These are phyloP conservation scores for Macaria liturata DNA, from an alignment of 2,888 invertebrate species.

Conservation along the genomic window DNA sequence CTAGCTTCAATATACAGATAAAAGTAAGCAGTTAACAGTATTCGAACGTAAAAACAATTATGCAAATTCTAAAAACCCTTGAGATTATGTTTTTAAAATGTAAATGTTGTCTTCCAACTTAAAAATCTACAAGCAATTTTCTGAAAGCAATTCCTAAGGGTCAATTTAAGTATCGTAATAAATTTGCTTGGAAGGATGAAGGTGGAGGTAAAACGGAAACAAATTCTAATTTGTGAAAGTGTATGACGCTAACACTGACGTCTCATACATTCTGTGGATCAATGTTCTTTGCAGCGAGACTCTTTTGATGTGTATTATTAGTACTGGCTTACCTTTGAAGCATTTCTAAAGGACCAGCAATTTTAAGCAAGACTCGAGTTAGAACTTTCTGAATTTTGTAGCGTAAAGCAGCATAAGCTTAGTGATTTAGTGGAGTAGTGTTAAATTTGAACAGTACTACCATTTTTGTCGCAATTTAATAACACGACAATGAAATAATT, in stretches of 20 bases:
- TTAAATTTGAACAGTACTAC: too few species aligned
- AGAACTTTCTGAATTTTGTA: too few species aligned
- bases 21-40: slow-evolving; percentile 5
- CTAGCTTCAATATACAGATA: too few species aligned
- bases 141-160: slow-evolving; percentile 15
- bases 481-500: too few species aligned
- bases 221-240: slow-evolving; percentile 32
- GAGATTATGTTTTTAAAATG: slow-evolving; percentile 19
- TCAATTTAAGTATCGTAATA: slow-evolving; percentile 20
- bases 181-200: slow-evolving; percentile 5
- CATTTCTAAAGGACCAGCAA: too few species aligned
- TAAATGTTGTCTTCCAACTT: slow-evolving; percentile 16
- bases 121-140: slow-evolving; percentile 18
- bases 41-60: slow-evolving; percentile 19
- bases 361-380: too few species aligned
- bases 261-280: slow-evolving; percentile 29
- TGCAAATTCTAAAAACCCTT: slow-evolving; percentile 11
- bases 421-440: too few species aligned
- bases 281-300: slow-evolving; percentile 36
- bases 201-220: slow-evolving; percentile 19
- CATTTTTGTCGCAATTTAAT: too few species aligned
- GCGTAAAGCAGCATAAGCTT: too few species aligned
- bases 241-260: slow-evolving; percentile 16
- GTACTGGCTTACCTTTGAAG: background rate
- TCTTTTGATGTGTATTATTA: slow-evolving; percentile 37